Evolutionary conservation across 2,888 invertebrate genomes (phyloP).

Genomic region (Abrostola tripartita): DNA sequence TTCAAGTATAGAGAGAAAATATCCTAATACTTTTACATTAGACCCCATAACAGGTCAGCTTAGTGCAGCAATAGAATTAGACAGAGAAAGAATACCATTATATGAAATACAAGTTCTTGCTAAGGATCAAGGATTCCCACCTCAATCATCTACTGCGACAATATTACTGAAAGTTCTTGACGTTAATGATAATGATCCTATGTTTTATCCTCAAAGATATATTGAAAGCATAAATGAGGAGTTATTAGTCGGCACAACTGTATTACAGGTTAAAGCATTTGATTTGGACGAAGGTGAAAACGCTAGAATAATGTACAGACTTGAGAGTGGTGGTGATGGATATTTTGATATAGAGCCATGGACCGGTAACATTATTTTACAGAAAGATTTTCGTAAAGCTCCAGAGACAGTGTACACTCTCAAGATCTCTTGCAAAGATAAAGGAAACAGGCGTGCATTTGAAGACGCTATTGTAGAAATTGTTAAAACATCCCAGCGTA

Average conservation of each 20-base stretch:
- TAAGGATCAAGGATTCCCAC: slow-evolving; percentile 96
- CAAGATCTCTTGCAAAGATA: slow-evolving; percentile 94
- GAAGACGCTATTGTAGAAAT: slow-evolving; percentile 95
- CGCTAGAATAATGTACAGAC: slow-evolving; percentile 92
- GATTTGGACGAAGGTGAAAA: slow-evolving; percentile 97
- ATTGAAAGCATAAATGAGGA: slow-evolving; percentile 93
- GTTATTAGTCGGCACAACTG: slow-evolving; percentile 88
- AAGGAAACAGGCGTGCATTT: slow-evolving; percentile 91
- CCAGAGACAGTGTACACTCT: slow-evolving; percentile 92
- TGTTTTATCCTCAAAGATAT: slow-evolving; percentile 96
- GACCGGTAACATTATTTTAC: slow-evolving; percentile 92
- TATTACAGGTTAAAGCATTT: slow-evolving; percentile 93
- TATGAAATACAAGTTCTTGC: slow-evolving; percentile 96
- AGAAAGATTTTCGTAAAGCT: slow-evolving; percentile 89
- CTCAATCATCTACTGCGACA: slow-evolving; percentile 96
- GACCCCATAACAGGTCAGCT: slow-evolving; percentile 95
- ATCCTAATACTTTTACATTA: slow-evolving; percentile 94
- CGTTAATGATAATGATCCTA: slow-evolving; percentile 97
- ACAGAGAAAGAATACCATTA: slow-evolving; percentile 93
- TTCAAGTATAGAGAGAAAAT: slow-evolving; percentile 92
- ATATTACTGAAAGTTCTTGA: slow-evolving; percentile 94
- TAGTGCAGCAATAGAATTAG: slow-evolving; percentile 92
- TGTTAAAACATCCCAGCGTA: slow-evolving; percentile 91
- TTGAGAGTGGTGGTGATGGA: slow-evolving; percentile 94
- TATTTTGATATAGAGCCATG: slow-evolving; percentile 93